Conservation (phyloP, 2,888 invertebrate genomes). For the Hermodice carunculata region DNA sequence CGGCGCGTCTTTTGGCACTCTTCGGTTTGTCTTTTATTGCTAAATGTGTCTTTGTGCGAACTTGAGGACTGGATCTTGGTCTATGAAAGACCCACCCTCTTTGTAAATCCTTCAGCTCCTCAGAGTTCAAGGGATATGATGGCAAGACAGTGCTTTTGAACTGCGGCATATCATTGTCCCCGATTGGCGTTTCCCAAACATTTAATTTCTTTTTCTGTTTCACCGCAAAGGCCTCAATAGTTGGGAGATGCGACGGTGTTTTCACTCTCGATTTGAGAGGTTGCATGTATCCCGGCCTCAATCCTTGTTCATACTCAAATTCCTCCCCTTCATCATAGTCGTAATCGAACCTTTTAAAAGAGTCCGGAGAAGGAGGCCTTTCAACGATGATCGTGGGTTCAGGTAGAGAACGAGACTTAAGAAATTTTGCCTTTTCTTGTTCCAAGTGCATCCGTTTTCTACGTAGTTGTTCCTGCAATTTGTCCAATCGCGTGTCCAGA, state of each 20-base stretch:
- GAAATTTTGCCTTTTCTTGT: neutral
- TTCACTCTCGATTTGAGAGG: constrained; percentile 46
- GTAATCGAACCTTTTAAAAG: constrained; percentile 18
- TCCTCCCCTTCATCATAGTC: neutral
- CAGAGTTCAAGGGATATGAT: constrained; percentile 41
- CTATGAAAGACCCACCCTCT: constrained; percentile 53
- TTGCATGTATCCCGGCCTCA: constrained; percentile 52
- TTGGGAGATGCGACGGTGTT: constrained; percentile 53
- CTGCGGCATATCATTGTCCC: constrained; percentile 42
- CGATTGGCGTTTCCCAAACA: constrained; percentile 55
- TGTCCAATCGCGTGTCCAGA: neutral
- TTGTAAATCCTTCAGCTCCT: constrained; percentile 48
- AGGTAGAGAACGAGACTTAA: neutral
- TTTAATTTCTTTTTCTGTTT: constrained; percentile 53
- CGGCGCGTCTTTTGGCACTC: too few relatives aligned
- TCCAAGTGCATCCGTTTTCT: neutral
- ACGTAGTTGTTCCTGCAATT: neutral
- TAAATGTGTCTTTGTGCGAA: too few relatives aligned
- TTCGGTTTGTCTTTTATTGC: too few relatives aligned
- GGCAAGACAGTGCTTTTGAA: constrained; percentile 54
- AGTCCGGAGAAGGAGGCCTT: constrained; percentile 51
- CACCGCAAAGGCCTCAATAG: constrained; percentile 55
- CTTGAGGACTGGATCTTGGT: constrained; percentile 35
- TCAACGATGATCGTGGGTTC: constrained; percentile 60
- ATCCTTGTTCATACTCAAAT: neutral